Evolutionary conservation across 2,888 invertebrate species (phyloP), one percentile per base, ranked within the genome.

Genomic region (Lypha dubia): DNA sequence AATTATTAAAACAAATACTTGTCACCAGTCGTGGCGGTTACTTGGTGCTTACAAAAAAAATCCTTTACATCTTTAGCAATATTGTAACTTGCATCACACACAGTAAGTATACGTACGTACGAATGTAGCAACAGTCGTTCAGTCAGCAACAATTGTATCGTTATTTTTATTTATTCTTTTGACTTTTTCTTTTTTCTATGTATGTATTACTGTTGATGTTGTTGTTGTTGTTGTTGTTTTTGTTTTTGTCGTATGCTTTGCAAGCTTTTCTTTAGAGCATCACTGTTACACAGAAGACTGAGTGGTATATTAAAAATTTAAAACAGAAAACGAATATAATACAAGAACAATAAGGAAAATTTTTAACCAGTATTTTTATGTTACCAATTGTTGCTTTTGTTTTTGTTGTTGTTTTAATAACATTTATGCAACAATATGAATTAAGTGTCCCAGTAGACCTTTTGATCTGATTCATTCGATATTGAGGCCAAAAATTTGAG

Each of bases 1-100:
- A 80, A 80, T 80, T 74, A 74, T 68, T 62, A 67, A 74, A 74
- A 80, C 67, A 80, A 80, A 81, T 68, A 80, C 60, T 63, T 56
- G 56, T 44, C 56, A 56, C 63, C 22, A 44, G 70, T 20, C 58
- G 8, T n/a, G n/a, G n/a, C n/a, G n/a, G n/a, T n/a, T n/a, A n/a
- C 67, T 44, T 17, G 46, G 15, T 20, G 56, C 38, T 56, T 17
- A 41, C 41, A 67, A 51, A 44, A 9, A 70, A 28, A 13, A 22
- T 11, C 32, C n/a, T 38, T 58, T 35, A 46, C 22, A 56, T 24
- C 17, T n/a, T 38, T 53, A 13, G 13, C 28, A 7, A 51, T 20
- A 51, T n/a, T n/a, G n/a, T n/a, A 60, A 11, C 28, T 7, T 17
- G 41, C 3, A 60, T 17, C 11, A 32, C 28, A 28, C 11, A 65